Evolutionary conservation across 2,113 vertebrate species (phyloP).

Genomic region (Phyllostomus hastatus): DNA sequence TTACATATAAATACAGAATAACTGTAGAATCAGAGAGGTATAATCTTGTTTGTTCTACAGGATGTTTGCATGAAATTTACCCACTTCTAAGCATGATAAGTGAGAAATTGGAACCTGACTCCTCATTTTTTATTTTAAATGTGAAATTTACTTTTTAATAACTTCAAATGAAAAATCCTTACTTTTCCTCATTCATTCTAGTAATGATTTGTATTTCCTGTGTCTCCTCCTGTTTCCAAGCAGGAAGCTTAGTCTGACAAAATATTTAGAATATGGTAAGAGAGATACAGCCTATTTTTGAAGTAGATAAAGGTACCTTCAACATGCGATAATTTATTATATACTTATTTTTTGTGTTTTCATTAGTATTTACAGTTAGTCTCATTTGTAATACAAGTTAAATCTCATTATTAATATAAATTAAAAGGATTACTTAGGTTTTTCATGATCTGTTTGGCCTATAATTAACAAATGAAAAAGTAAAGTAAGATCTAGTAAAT

Average conservation of each 20-base stretch:
- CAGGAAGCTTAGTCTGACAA: slow-evolving; percentile 70
- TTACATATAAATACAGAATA: background rate
- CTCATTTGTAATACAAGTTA: slow-evolving; percentile 9
- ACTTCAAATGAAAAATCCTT: slow-evolving; percentile 42
- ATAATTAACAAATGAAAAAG: background rate
- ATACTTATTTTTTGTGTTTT: slow-evolving; percentile 38
- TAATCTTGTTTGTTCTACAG: background rate
- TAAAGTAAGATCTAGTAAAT: slow-evolving; percentile 6
- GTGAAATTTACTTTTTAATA: slow-evolving; percentile 42
- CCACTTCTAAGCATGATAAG: background rate
- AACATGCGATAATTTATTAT: slow-evolving; percentile 45
- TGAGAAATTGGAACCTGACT: background rate
- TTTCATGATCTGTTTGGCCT: slow-evolving; percentile 23
- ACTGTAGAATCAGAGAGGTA: background rate
- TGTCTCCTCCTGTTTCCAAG: slow-evolving; percentile 60
- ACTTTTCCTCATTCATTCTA: slow-evolving; percentile 27
- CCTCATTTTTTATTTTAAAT: slow-evolving; percentile 24
- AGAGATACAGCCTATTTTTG: slow-evolving; percentile 67
- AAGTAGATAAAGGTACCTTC: slow-evolving; percentile 54
- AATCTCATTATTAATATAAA: background rate
- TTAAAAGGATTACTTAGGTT: slow-evolving; percentile 29
- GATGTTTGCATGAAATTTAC: background rate
- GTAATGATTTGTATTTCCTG: slow-evolving; percentile 68
- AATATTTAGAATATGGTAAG: slow-evolving; percentile 64
- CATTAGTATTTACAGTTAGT: background rate